phyloP scores from a whole-genome alignment of 2,888 invertebrate species.

The Dexiosoma caninum region DNA sequence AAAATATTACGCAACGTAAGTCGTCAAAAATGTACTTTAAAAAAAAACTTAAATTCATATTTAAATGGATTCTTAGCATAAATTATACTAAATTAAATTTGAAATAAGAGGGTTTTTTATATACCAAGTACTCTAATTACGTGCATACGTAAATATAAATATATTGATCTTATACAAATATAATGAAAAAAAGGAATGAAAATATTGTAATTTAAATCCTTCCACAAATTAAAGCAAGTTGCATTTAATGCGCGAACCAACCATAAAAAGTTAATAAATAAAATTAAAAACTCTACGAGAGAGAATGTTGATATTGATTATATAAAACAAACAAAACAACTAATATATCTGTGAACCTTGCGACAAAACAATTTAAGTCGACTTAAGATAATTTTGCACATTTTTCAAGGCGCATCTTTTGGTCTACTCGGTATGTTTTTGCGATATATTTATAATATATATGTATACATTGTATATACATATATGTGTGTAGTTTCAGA shows the following conservation, averaged over 20 bases:
- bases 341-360: no score
- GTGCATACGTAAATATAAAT: not conserved
- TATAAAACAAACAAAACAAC: conserved; percentile 36
- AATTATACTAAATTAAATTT: conserved; percentile 13
- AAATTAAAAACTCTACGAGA: conserved; percentile 66
- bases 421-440: no score
- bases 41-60: conserved; percentile 28
- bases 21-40: conserved; percentile 37
- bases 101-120: not conserved
- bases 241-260: conserved; percentile 73
- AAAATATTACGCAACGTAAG: conserved; percentile 29
- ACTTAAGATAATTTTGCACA: no score
- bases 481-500: no score
- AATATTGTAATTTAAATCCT: conserved; percentile 67
- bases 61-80: conserved; percentile 43
- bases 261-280: conserved; percentile 44
- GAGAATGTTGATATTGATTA: conserved; percentile 63
- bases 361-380: no score
- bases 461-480: no score
- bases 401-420: no score
- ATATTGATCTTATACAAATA: conserved; percentile 45
- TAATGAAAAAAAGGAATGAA: conserved; percentile 32
- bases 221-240: conserved; percentile 73
- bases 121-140: not conserved
- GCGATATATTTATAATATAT: no score